A percentile compares a stretch with the other conserved stretches of the same genome.
Evolutionary conservation across 2,888 invertebrate genomes (phyloP).

Genomic region (Deilephila elpenor): DNA sequence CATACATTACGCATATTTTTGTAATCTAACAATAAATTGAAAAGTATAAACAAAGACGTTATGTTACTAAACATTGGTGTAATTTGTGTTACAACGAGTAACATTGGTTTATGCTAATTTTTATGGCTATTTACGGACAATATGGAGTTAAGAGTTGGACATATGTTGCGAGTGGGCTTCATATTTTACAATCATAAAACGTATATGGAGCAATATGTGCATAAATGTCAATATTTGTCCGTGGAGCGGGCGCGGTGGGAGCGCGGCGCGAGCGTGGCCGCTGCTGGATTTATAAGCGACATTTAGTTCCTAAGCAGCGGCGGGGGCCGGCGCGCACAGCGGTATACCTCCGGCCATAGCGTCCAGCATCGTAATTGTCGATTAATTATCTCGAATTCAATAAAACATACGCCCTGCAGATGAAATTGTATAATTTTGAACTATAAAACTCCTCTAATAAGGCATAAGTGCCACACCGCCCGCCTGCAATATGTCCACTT

Average conservation of each 20-base stretch:
- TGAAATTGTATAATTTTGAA: conserved; percentile 79
- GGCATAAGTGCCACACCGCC: conserved; percentile 70
- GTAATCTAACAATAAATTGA: conserved; percentile 60
- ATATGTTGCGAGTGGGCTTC: conserved; percentile 72
- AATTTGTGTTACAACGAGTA: conserved; percentile 71
- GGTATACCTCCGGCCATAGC: conserved; percentile 74
- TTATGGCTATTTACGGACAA: conserved; percentile 74
- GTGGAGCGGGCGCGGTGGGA: conserved; percentile 48
- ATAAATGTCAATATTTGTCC: conserved; percentile 82
- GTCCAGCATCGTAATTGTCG: conserved; percentile 82
- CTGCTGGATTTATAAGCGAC: conserved; percentile 69
- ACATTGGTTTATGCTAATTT: conserved; percentile 82
- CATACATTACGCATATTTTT: conserved; percentile 48
- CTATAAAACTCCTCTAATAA: conserved; percentile 75
- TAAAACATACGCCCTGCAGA: conserved; percentile 79
- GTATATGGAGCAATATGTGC: conserved; percentile 84
- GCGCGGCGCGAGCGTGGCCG: conserved; percentile 46
- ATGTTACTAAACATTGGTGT: conserved; percentile 68
- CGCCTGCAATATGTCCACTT: conserved; percentile 66
- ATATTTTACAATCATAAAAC: conserved; percentile 83
- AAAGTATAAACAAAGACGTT: conserved; percentile 66
- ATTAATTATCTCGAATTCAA: conserved; percentile 82
- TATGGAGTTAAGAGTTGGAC: conserved; percentile 67
- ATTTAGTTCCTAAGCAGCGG: conserved; percentile 67
- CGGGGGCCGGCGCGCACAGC: conserved; percentile 69